Percentiles rank a stretch among this genome's conserved stretches.
Conservation (phyloP, 2,113 vertebrate species). For the Pygoscelis antarcticus region DNA sequence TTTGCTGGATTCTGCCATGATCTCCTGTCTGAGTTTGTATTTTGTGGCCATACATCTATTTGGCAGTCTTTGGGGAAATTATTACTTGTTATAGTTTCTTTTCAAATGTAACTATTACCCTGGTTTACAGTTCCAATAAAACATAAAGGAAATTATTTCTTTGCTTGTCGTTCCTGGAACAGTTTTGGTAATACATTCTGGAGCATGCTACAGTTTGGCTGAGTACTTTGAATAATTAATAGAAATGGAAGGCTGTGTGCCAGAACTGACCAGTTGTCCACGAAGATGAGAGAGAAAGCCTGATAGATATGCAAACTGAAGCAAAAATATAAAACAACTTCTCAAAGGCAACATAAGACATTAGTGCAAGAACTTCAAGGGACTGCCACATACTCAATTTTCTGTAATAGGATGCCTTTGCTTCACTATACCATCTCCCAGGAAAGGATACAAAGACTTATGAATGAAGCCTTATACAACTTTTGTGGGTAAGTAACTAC, state of each 20-base stretch:
- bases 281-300: background rate
- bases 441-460: background rate
- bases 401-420: background rate
- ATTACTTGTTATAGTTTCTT: background rate
- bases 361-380: background rate
- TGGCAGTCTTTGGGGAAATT: background rate
- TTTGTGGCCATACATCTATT: background rate
- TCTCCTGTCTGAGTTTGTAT: background rate
- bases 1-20: background rate
- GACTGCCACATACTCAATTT: background rate
- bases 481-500: background rate
- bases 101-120: background rate
- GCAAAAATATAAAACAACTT: background rate
- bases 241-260: background rate
- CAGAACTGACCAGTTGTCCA: constrained; percentile 21
- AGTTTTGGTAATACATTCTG: background rate
- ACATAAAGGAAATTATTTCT: constrained; percentile 13
- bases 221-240: constrained; percentile 59
- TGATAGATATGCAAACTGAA: background rate
- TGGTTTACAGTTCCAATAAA: constrained; percentile 4
- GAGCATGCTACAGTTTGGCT: background rate
- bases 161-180: constrained; percentile 5
- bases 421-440: background rate
- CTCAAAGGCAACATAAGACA: background rate
- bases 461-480: background rate